Conservation (phyloP, 2,797 vertebrate genomes). For the Apodemus agrarius region DNA sequence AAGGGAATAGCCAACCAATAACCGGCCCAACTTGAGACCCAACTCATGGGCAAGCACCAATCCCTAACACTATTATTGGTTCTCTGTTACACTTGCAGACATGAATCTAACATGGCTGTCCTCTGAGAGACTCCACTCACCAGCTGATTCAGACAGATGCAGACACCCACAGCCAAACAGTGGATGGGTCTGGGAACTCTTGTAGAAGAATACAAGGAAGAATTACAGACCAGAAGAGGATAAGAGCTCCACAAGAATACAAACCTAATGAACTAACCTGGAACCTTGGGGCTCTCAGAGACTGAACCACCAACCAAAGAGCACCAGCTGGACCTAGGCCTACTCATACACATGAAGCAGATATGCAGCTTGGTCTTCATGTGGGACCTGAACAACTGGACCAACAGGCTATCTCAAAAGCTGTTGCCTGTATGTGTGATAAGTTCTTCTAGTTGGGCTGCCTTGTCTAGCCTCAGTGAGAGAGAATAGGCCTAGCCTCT, state of each 20-base stretch:
- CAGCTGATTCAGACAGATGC: not conserved
- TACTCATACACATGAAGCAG: not conserved
- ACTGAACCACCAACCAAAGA: not conserved
- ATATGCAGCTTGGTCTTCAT: not conserved
- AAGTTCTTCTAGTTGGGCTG: not conserved
- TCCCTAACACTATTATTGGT: not conserved
- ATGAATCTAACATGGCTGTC: not conserved
- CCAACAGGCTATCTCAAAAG: not conserved
- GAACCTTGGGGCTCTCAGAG: not conserved
- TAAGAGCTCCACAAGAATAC: not conserved
- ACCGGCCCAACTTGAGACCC: not conserved
- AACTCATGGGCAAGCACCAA: not conserved
- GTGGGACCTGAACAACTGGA: not conserved
- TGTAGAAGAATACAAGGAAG: not conserved
- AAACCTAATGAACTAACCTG: not conserved
- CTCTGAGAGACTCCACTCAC: not conserved
- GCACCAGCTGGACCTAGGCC: not conserved
- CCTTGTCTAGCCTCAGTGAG: not conserved
- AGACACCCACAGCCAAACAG: not conserved
- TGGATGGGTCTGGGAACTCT: not conserved
- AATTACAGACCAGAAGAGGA: not conserved
- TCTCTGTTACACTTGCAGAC: not conserved
- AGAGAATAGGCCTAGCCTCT: not conserved
- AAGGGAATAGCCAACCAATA: not conserved
- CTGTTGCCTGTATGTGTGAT: not conserved